A percentile compares a stretch with the other conserved stretches of the same genome.
Conservation (phyloP, 2,797 vertebrate genomes). For the Crenuchus spilurus region DNA sequence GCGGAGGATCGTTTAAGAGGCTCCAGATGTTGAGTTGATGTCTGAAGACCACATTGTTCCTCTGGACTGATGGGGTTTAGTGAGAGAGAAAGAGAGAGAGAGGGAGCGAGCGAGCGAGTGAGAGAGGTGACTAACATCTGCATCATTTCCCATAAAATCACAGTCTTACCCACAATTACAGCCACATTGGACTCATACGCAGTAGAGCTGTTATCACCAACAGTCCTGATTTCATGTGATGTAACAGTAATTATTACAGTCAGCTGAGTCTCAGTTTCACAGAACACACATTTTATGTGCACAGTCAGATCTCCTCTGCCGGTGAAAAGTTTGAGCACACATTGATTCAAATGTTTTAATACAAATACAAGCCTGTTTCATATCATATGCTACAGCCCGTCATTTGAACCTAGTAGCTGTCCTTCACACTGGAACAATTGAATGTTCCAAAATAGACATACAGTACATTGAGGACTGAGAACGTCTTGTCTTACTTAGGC, state of each 20-base stretch:
- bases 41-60: constrained; percentile 37
- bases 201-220: not conserved
- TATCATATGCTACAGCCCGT: too few relatives aligned
- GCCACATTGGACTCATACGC: constrained; percentile 50
- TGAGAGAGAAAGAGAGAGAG: constrained; percentile 53
- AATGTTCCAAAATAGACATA: too few relatives aligned
- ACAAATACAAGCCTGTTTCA: too few relatives aligned
- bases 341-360: too few relatives aligned
- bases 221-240: not conserved
- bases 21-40: constrained; percentile 76
- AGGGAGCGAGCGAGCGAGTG: constrained; percentile 28
- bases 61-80: constrained; percentile 53
- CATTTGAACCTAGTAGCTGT: too few relatives aligned
- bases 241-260: not conserved
- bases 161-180: constrained; percentile 57
- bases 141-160: constrained; percentile 65
- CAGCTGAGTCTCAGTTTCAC: not conserved
- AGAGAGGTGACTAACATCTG: constrained; percentile 61
- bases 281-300: not conserved
- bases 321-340: too few relatives aligned
- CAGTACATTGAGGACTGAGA: too few relatives aligned
- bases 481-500: too few relatives aligned
- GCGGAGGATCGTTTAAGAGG: constrained; percentile 71
- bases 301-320: too few relatives aligned
- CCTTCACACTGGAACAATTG: too few relatives aligned